Evolutionary conservation across 2,888 invertebrate species (phyloP).

Genomic region (Fissipunctia ypsillon): DNA sequence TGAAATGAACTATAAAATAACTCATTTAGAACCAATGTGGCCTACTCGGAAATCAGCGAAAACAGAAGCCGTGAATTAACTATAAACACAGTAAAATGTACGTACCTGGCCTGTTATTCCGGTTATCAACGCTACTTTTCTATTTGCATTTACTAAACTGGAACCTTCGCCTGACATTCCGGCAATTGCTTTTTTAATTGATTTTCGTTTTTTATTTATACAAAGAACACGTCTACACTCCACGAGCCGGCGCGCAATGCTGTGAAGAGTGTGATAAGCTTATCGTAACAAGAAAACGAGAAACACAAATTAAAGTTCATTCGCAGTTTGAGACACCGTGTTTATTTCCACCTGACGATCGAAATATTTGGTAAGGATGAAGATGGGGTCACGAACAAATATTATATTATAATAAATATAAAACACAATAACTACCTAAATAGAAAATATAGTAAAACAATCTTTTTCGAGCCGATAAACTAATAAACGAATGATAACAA

Average conservation of each 20-base stretch:
- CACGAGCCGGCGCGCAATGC: conserved; percentile 63
- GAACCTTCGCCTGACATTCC: conserved; percentile 85
- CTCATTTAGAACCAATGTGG: conserved; percentile 50
- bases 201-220: conserved; percentile 32
- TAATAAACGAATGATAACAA: conserved; percentile 23
- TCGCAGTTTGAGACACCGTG: conserved; percentile 27
- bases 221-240: conserved; percentile 65
- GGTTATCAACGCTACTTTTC: conserved; percentile 97
- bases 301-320: conserved; percentile 47
- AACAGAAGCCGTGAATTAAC: conserved; percentile 5
- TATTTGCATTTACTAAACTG: conserved; percentile 70
- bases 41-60: conserved; percentile 19
- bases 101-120: conserved; percentile 99
- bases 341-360: background rate
- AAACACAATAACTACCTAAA: conserved; percentile 7
- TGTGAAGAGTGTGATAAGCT: conserved; percentile 66
- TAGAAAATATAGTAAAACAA: background rate
- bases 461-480: background rate
- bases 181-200: conserved; percentile 19
- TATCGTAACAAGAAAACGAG: conserved; percentile 70
- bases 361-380: background rate
- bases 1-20: conserved; percentile 36
- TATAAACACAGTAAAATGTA: conserved; percentile 38
- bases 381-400: background rate
- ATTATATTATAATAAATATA: too few relatives aligned